Base-by-base conservation (phyloP, 1,140 invertebrate genomes). In the Leucophenga varia region DNA sequence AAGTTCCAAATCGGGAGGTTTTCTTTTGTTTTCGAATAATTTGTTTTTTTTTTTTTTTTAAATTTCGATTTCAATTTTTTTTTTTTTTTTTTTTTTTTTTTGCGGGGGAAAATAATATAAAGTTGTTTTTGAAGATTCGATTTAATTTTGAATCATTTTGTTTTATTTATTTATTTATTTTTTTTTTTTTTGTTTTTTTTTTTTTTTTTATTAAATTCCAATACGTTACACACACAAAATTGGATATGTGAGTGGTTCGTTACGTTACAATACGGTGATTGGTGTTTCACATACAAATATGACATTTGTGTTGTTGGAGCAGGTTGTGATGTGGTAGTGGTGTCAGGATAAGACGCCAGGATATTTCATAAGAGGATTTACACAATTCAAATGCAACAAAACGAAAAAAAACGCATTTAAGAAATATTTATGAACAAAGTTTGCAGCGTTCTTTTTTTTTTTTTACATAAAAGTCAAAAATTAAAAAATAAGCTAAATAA, bases 1-100 rank as follows among this genome's bases (percentile, higher is more conserved):
- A 82, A 98, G 84, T 85, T 98, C 95, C 81, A 98, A 86, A 83
- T 97, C 94, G 76, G 89, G 89, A 79, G 89, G 89, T 82, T 92
- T 91, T 86, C 89, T 92, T 72, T 73, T 51, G 36, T 43, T 25
- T 46, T 17, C n/a, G 34, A 35, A 49, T 36, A 39, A 48, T 25
- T 42, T 58, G 55, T 59, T 39, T 30, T 31, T 45, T 36, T 49
- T 44, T 42, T 41, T 10, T 28, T 36, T 42, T 32, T 1, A 43
- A 20, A 16, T 28, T 31, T 19, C 17, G 19, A 19, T 32, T 43
- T 34, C 30, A 14, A 48, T 52, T 32, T 59, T 49, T 16, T 50
- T 53, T 38, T 25, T 46, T 40, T 47, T 49, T 44, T 31, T 35
- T 57, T 48, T 35, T 36, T 50, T 38, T 7, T 39, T 46, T 50